Conservation (phyloP, 2,797 vertebrate genomes). For the Falco cherrug region DNA sequence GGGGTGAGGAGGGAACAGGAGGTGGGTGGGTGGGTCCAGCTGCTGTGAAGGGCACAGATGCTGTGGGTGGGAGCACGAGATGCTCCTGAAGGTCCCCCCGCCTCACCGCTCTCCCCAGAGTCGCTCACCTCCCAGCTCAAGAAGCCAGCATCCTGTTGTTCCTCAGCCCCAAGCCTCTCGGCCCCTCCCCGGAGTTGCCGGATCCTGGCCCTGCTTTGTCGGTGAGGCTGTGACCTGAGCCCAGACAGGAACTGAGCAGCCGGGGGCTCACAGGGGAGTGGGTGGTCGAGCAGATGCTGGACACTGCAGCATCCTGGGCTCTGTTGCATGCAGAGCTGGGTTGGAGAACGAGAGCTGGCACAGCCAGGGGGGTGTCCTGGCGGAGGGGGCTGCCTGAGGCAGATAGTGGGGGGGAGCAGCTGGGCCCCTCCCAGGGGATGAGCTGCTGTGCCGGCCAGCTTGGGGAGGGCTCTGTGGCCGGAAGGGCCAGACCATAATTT, state of each 20-base stretch:
- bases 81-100: background rate
- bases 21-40: background rate
- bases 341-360: background rate
- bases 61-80: fast-evolving
- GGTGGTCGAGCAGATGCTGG: fast-evolving
- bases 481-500: slow-evolving; percentile 52
- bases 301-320: background rate
- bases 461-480: slow-evolving; percentile 34
- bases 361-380: background rate
- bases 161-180: background rate
- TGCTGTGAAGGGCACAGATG: background rate
- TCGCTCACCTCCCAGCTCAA: background rate
- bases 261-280: background rate
- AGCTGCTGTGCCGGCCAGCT: background rate
- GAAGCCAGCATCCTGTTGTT: background rate
- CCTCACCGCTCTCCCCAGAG: fast-evolving
- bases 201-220: background rate
- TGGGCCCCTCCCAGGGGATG: slow-evolving; percentile 37
- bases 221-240: background rate
- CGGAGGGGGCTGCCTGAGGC: background rate
- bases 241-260: background rate
- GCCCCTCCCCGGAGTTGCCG: background rate
- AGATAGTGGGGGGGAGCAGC: background rate
- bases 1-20: background rate
- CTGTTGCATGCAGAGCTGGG: fast-evolving